phyloP scores from a whole-genome alignment of 2,113 vertebrate species.

The Nesogale talazaci region DNA sequence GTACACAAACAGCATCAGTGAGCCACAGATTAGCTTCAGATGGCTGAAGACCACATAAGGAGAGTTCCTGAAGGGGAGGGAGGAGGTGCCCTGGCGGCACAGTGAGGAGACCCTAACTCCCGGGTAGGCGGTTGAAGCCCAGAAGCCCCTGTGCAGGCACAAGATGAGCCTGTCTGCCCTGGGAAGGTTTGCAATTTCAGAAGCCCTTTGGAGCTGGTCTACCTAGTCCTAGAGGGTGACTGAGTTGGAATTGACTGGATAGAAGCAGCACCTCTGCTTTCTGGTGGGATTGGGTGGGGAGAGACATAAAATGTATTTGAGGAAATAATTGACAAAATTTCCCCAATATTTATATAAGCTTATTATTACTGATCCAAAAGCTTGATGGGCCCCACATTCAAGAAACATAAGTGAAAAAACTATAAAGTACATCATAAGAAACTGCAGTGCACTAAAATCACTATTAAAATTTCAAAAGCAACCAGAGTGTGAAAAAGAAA shows the following conservation, averaged over 20 bases:
- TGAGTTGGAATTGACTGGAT: too few relatives aligned
- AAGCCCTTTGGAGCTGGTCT: too few relatives aligned
- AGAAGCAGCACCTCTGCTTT: not conserved
- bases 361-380: not conserved
- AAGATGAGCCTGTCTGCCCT: too few relatives aligned
- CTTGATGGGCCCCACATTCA: not conserved
- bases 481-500: not conserved
- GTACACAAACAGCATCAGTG: not conserved
- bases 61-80: not conserved
- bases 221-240: too few relatives aligned
- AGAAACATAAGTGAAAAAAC: slow-evolving; percentile 26
- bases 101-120: too few relatives aligned
- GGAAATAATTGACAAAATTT: slow-evolving; percentile 1
- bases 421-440: not conserved
- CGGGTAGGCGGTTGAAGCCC: too few relatives aligned
- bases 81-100: too few relatives aligned
- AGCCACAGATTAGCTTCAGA: not conserved
- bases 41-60: not conserved
- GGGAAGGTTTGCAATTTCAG: too few relatives aligned
- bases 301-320: not conserved
- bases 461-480: slow-evolving; percentile 5
- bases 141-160: too few relatives aligned
- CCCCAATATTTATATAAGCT: not conserved
- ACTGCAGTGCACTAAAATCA: not conserved
- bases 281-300: not conserved